These are phyloP conservation scores for Rhagoletis pomonella DNA, from an alignment of 1,140 invertebrate species.

Conservation along the genomic window DNA sequence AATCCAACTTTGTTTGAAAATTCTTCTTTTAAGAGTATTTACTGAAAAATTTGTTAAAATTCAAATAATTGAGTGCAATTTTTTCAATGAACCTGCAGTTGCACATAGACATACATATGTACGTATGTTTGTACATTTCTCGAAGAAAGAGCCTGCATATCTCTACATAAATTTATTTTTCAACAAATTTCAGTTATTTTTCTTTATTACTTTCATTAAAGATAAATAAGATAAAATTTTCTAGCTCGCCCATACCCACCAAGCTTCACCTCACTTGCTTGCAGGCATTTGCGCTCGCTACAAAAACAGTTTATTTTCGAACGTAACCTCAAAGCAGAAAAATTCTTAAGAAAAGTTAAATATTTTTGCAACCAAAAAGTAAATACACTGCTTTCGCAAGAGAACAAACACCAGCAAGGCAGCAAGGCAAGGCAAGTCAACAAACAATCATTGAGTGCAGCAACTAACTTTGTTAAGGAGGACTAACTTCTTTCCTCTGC, in stretches of 20 bases:
- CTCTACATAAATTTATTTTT: background rate
- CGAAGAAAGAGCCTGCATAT: too few species aligned
- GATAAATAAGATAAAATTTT: background rate
- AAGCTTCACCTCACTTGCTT: background rate
- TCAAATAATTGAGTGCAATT: background rate
- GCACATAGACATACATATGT: too few species aligned
- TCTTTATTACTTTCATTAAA: background rate
- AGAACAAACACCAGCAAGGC: background rate
- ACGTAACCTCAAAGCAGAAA: background rate
- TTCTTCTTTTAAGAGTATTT: background rate
- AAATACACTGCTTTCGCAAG: background rate
- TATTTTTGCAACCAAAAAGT: background rate
- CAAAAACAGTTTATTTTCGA: background rate
- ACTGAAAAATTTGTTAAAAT: background rate
- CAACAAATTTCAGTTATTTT: background rate
- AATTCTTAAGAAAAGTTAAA: constrained; percentile 40
- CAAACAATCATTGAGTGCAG: background rate
- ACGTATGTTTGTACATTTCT: too few species aligned
- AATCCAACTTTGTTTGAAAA: too few species aligned
- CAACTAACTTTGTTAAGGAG: background rate
- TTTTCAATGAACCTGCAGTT: too few species aligned
- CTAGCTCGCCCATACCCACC: too few species aligned
- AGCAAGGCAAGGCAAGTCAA: background rate
- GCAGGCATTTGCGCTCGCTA: background rate
- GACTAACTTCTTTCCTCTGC: background rate